phyloP scores from a whole-genome alignment of 2,113 vertebrate genomes.

The Rhynchopsitta pachyrhyncha region DNA sequence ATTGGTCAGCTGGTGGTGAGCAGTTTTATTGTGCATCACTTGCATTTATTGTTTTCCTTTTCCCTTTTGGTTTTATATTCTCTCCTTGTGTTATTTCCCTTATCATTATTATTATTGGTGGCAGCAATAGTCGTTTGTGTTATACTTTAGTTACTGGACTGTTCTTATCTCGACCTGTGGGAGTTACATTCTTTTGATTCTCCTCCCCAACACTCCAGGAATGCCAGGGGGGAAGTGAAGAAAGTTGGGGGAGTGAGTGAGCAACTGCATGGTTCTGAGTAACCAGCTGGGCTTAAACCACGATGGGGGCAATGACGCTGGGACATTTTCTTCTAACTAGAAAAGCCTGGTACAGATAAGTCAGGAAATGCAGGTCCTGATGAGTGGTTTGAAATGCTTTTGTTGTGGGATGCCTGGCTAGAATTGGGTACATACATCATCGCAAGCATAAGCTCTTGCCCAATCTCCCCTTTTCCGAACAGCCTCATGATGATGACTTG shows the following conservation, averaged over 20 bases:
- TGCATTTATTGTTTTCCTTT: background rate
- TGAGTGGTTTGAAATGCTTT: background rate
- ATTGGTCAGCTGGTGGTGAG: background rate
- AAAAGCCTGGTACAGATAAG: background rate
- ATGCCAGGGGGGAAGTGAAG: background rate
- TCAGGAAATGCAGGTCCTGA: background rate
- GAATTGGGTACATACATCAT: too few species aligned
- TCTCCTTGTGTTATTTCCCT: background rate
- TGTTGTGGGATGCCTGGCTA: background rate
- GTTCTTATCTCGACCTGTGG: background rate
- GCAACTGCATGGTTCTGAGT: background rate
- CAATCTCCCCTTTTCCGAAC: background rate
- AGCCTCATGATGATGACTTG: background rate
- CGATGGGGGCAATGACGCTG: background rate
- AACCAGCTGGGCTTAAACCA: background rate
- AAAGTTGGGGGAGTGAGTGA: background rate
- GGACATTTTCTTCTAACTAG: background rate
- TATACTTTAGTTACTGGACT: background rate
- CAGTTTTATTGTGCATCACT: background rate
- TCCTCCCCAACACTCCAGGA: background rate
- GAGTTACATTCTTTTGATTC: background rate
- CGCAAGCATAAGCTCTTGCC: rapidly evolving
- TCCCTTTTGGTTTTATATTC: background rate
- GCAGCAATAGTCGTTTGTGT: background rate
- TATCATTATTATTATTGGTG: background rate